phyloP scores from a whole-genome alignment of 1,140 invertebrate species.

The Leptopilina boulardi region DNA sequence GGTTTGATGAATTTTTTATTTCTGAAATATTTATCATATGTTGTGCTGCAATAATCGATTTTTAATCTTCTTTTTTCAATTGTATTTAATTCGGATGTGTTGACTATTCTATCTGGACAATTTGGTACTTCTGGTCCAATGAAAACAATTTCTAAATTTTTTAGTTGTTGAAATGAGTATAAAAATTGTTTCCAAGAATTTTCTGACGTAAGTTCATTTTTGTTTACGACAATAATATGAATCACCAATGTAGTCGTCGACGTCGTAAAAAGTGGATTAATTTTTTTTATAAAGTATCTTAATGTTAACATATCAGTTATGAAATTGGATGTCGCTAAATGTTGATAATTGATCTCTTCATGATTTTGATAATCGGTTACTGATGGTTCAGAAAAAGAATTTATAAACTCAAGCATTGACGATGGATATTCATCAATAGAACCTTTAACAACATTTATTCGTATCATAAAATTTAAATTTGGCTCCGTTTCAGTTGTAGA shows the following conservation, averaged over 20 bases:
- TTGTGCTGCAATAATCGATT: neutral
- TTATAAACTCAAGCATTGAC: neutral
- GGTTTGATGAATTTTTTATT: neutral
- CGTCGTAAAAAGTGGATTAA: neutral
- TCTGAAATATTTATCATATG: neutral
- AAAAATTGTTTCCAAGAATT: neutral
- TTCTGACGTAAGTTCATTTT: neutral
- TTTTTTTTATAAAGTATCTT: neutral
- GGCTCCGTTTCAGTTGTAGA: neutral
- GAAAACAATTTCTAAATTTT: neutral
- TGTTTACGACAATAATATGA: neutral
- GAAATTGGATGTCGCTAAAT: neutral
- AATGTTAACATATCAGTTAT: neutral
- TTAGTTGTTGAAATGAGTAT: neutral
- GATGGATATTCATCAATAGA: neutral
- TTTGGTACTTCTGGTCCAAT: neutral
- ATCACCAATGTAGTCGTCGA: neutral
- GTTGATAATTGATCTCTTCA: neutral
- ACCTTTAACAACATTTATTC: neutral
- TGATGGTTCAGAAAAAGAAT: too few relatives aligned
- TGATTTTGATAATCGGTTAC: neutral
- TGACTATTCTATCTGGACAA: neutral
- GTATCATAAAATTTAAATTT: neutral
- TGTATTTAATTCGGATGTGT: neutral
- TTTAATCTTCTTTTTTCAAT: neutral